Percentiles rank a stretch among this genome's conserved stretches.
Evolutionary conservation across 1,140 invertebrate species (phyloP).

Genomic region (Trichonephila clavata): DNA sequence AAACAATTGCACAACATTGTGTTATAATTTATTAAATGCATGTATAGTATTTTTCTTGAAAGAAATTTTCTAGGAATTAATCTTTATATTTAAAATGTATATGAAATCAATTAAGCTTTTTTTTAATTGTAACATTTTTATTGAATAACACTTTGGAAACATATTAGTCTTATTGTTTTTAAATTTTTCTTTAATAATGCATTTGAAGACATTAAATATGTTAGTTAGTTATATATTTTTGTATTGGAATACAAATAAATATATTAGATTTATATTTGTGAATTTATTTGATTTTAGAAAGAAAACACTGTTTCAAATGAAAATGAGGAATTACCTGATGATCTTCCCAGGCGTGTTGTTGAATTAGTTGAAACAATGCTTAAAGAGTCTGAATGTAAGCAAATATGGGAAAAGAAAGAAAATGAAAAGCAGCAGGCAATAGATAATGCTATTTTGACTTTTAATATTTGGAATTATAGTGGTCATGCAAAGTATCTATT

Average conservation of each 20-base stretch:
- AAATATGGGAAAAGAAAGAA: constrained; percentile 69
- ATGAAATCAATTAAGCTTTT: no score
- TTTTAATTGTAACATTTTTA: no score
- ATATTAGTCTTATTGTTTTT: no score
- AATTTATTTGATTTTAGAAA: constrained; percentile 37
- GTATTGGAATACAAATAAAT: no score
- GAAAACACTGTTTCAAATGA: constrained; percentile 38
- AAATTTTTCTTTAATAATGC: background rate
- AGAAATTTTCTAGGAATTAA: no score
- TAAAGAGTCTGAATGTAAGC: constrained; percentile 66
- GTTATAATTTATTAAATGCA: no score
- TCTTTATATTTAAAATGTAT: no score
- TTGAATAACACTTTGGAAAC: no score
- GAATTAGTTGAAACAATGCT: constrained; percentile 76
- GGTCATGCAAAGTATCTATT: constrained; percentile 81
- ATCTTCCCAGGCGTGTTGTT: constrained; percentile 68
- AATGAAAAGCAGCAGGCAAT: constrained; percentile 60
- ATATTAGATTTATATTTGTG: no score
- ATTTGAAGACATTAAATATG: background rate
- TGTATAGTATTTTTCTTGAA: no score
- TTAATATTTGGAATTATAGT: constrained; percentile 82
- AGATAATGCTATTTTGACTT: constrained; percentile 77
- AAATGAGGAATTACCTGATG: constrained; percentile 55
- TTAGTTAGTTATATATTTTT: no score
- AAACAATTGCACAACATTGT: no score